phyloP scores from a whole-genome alignment of 1,140 invertebrate species.

The Lithobius niger region DNA sequence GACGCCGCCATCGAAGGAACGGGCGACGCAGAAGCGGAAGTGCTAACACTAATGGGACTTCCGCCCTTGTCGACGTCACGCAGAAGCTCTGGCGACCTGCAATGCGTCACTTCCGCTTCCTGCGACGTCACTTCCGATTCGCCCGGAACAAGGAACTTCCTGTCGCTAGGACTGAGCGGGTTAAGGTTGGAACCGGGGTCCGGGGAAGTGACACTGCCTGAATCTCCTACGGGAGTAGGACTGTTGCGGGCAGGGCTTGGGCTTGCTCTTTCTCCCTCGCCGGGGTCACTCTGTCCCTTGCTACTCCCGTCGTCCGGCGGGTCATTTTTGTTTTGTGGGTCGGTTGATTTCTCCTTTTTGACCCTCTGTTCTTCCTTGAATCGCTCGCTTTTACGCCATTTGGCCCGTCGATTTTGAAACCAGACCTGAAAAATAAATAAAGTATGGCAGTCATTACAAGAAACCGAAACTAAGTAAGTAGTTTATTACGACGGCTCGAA shows the following conservation, averaged over 20 bases:
- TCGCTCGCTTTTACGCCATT: constrained; percentile 83
- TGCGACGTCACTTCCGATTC: neutral
- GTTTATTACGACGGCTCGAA: no score
- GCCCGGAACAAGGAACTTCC: neutral
- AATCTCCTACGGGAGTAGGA: neutral
- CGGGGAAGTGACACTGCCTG: neutral
- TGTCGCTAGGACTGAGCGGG: neutral
- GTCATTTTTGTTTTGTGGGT: constrained; percentile 13
- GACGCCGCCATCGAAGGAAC: constrained; percentile 1
- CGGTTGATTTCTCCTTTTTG: constrained; percentile 52
- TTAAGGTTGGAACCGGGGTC: neutral
- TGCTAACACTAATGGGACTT: neutral
- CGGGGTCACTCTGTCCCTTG: constrained; percentile 8
- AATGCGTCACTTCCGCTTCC: neutral
- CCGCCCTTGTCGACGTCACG: neutral
- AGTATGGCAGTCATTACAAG: no score
- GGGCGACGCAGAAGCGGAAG: neutral
- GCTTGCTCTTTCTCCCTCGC: constrained; percentile 9
- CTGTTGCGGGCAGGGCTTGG: neutral
- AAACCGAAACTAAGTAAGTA: no score
- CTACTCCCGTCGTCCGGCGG: constrained; percentile 6
- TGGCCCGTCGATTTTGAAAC: constrained; percentile 87
- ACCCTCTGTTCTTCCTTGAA: constrained; percentile 71
- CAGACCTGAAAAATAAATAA: constrained; percentile 54
- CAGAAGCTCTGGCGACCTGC: neutral